These are phyloP conservation scores for Asarcornis scutulata DNA, from an alignment of 2,113 vertebrate species.

Conservation along the genomic window DNA sequence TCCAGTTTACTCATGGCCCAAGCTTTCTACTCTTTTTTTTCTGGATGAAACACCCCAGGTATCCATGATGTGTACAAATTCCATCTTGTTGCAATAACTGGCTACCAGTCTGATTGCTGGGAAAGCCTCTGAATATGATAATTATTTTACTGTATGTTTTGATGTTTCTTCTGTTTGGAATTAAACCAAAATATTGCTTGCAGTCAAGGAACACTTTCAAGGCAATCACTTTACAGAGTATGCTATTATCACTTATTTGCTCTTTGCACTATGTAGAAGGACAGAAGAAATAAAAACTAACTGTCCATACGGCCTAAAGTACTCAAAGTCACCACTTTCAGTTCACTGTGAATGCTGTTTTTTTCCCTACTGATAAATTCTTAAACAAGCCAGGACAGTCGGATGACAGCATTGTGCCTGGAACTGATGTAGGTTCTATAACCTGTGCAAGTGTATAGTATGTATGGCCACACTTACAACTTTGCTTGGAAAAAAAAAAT, in stretches of 20 bases:
- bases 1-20: not conserved
- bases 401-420: rapidly evolving
- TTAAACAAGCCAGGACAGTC: not conserved
- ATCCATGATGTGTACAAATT: not conserved
- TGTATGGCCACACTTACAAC: not conserved
- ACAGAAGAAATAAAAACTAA: not conserved
- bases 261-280: not conserved
- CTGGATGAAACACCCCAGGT: not conserved
- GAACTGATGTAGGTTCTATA: not conserved
- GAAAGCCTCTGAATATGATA: not conserved
- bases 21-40: not conserved
- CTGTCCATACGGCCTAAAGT: not conserved
- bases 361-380: not conserved
- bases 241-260: not conserved
- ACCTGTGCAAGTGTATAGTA: not conserved
- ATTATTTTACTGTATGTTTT: not conserved
- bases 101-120: not conserved
- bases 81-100: not conserved
- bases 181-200: not conserved
- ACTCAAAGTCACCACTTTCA: not conserved
- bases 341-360: not conserved
- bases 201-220: not conserved
- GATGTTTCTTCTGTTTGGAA: not conserved
- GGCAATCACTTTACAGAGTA: not conserved
- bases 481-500: not conserved